Base-by-base conservation (phyloP, 35 echinoderm and acorn worm species). In the Hemicentrotus pulcherrimus region DNA sequence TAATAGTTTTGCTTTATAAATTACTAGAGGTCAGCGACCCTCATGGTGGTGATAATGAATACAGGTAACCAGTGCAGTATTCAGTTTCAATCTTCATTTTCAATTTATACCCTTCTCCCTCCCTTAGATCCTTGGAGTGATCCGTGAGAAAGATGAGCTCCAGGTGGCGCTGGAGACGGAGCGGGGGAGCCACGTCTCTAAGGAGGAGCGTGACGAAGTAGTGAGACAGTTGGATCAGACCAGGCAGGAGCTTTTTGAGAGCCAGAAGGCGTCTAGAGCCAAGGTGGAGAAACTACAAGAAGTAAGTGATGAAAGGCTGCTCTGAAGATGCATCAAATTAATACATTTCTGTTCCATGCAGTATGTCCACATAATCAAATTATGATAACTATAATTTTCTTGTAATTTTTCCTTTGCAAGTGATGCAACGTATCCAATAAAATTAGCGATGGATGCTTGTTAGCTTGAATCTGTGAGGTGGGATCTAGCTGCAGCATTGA, bases 211-310 rank as follows among this genome's bases (percentile, higher is more conserved):
- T 86, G 92, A 65, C 33, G 97, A 97, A 46, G 46, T 97, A 4
- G 90, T 96, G 55, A 96, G 95, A 24, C 97, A 97, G 47, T 47
- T 97, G 19, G 95, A 92, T 87, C 47, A 47, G 4, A 92, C 94
- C 28, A 96, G 95, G 61, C 87, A 97, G 78, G 97, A 97, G 35
- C 93, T 97, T 22, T 97, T 97, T 95, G 78, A 92, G 32, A 96
- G 92, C 47, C 94, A 96, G 94, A 97, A 97, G 86, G 89, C 94
- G 18, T 87, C 95, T 10, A 95, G 97, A 86, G 48, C 45, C 14
- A 96, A 88, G 58, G 58, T 96, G 46, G 97, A 97, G 59, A 92
- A 94, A 47, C 32, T 97, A n/a, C 50, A 96, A 85, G 97, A 96
- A 92, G 97, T 97, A 94, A 93, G 46, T 22, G 16, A 28, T 59